Evolutionary conservation across 2,113 vertebrate species (phyloP).

Genomic region (Aspidoscelis tigris): DNA sequence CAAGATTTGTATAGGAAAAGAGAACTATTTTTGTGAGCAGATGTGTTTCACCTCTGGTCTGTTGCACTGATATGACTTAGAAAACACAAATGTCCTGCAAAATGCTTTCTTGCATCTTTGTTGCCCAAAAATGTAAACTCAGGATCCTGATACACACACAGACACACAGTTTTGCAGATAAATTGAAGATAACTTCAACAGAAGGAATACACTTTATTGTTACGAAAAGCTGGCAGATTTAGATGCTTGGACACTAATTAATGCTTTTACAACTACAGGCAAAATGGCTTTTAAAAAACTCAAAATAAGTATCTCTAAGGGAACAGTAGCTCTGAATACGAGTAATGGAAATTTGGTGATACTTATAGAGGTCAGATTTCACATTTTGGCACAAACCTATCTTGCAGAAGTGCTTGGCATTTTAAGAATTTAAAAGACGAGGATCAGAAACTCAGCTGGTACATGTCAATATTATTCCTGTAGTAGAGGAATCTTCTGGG

Average conservation of each 20-base stretch:
- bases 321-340: slow-evolving; percentile 34
- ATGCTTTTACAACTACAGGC: slow-evolving; percentile 42
- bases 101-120: too few relatives aligned
- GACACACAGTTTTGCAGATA: too few relatives aligned
- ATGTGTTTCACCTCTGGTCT: too few relatives aligned
- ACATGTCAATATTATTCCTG: slow-evolving; percentile 5
- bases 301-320: slow-evolving; percentile 28
- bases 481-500: background rate
- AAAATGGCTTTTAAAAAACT: slow-evolving; percentile 45
- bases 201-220: too few relatives aligned
- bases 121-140: too few relatives aligned
- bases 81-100: too few relatives aligned
- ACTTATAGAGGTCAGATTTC: slow-evolving; percentile 25
- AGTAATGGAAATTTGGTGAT: slow-evolving; percentile 6
- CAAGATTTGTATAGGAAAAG: background rate
- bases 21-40: too few relatives aligned
- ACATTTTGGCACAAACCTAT: slow-evolving; percentile 36
- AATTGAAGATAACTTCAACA: too few relatives aligned
- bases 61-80: too few relatives aligned
- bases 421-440: background rate
- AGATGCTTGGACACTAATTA: background rate
- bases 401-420: background rate
- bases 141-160: too few relatives aligned
- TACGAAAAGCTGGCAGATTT: background rate
- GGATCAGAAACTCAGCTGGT: background rate